Base-by-base conservation (phyloP, 2,113 vertebrate genomes). In the Notechis scutatus region DNA sequence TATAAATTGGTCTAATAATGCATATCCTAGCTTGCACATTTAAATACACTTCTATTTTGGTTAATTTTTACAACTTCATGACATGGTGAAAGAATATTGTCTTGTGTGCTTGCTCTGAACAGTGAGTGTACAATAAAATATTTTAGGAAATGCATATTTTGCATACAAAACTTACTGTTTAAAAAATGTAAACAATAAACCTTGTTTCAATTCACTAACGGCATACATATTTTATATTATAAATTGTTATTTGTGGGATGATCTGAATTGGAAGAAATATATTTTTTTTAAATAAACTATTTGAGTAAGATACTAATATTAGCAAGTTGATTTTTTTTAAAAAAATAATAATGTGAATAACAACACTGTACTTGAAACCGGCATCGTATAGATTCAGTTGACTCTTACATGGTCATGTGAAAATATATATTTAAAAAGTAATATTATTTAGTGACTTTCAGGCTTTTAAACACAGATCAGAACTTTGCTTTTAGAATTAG, bases 241-340 rank as follows among this genome's bases (percentile, higher is more conserved):
- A 97, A 85, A 96, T 97, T 97, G 96, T 98, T 97, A 97, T 95
- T 95, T 98, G 96, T 96, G 96, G 97, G 96, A 98, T 96, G 97
- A 97, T 97, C 97, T 97, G 97, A 97, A 97, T 98, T 98, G 97
- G 97, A 98, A 96, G 97, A 96, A 97, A 97, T 97, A 97, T 97
- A 95, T 95, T 94, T 95, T 98, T 97, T 98, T 98, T 97, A 98
- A 97, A 98, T 98, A 98, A 97, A 97, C 97, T 97, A 97, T 97
- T 97, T 98, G 96, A 96, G 95, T 98, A 98, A 98, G 97, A 97
- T 97, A 95, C 92, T 97, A 96, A 98, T 95, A 96, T 97, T 96
- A 96, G 97, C 95, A 97, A 96, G 94, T 95, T 96, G 97, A 94
- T 98, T 95, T 88, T 92, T 91, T 29, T 9, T 0, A 9, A 81